Base-by-base conservation (phyloP, 2,797 vertebrate species). In the Antrozous pallidus region DNA sequence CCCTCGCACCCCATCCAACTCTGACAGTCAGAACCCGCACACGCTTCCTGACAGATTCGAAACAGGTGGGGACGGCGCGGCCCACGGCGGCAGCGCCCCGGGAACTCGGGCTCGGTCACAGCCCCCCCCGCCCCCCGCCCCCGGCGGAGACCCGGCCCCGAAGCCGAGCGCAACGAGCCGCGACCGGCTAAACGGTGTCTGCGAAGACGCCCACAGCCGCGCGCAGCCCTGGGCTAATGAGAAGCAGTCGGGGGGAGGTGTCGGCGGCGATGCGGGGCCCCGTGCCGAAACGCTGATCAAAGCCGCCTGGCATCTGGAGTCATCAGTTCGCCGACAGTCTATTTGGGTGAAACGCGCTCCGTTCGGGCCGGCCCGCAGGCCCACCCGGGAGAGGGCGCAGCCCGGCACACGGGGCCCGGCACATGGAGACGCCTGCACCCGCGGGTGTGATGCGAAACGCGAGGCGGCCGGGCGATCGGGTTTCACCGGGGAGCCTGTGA, bases 201-300 rank as follows among this genome's bases (percentile, higher is more conserved):
- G 49, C 95, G 45, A 61, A 42, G 79, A 63, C 8, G n/a, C n/a
- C n/a, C n/a, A n/a, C n/a, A n/a, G n/a, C n/a, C n/a, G n/a, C n/a
- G n/a, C n/a, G n/a, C n/a, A n/a, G n/a, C n/a, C n/a, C n/a, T n/a
- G n/a, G n/a, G n/a, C n/a, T n/a, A 98, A 98, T 98, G 98, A 97
- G 96, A 98, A 98, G 97, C 98, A 98, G 98, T 97, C 96, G 94
- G 94, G 70, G 90, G 85, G 17, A 97, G 97, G 98, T 98, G 98
- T 98, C 95, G 97, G 98, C 97, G 98, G 98, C 98, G 98, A 96
- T 91, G 88, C 75, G 9, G 89, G 93, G 93, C 88, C 95, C 61
- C 93, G 96, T 58, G 96, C 67, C 97, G 98, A 98, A 96, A 97
- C 96, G 89, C 78, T 98, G 98, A 98, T 98, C 98, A 98, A 98